Conservation (phyloP, 1,140 invertebrate genomes). For the Leptinotarsa lineolata region DNA sequence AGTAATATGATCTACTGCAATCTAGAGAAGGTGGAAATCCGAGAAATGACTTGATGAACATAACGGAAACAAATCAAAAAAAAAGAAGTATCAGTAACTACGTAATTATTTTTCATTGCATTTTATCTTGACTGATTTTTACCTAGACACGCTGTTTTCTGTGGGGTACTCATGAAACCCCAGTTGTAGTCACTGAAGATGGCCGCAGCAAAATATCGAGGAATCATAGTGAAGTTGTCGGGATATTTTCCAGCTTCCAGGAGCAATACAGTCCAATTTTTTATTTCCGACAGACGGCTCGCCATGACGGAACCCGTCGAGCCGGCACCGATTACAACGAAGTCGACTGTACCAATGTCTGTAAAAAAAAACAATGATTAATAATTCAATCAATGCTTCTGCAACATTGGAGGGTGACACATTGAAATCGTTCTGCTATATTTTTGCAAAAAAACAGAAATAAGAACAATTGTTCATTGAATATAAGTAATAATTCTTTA, state of each 20-base stretch:
- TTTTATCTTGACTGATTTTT: neutral
- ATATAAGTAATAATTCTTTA: too few species aligned
- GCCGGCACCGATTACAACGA: slow-evolving; percentile 83
- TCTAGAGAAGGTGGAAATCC: too few species aligned
- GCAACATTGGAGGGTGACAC: too few species aligned
- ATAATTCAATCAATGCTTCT: too few species aligned
- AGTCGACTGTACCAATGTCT: slow-evolving; percentile 64
- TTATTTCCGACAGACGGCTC: slow-evolving; percentile 73
- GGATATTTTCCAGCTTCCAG: slow-evolving; percentile 69
- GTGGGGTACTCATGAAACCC: slow-evolving; percentile 23
- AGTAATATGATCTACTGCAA: too few species aligned
- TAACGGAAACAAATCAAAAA: too few species aligned
- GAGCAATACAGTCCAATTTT: slow-evolving; percentile 73
- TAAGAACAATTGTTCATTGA: too few species aligned
- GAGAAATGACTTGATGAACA: too few species aligned
- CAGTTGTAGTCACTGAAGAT: slow-evolving; percentile 16
- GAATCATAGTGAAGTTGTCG: slow-evolving; percentile 22
- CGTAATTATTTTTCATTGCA: too few species aligned
- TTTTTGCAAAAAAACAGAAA: too few species aligned
- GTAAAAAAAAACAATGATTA: slow-evolving; percentile 17
- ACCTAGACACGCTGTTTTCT: slow-evolving; percentile 22
- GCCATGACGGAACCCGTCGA: slow-evolving; percentile 81
- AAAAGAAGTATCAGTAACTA: too few species aligned
- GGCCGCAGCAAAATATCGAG: neutral
- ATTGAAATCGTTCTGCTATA: neutral